Conservation (phyloP, 2,113 vertebrate genomes). For the Grantiella picta region DNA sequence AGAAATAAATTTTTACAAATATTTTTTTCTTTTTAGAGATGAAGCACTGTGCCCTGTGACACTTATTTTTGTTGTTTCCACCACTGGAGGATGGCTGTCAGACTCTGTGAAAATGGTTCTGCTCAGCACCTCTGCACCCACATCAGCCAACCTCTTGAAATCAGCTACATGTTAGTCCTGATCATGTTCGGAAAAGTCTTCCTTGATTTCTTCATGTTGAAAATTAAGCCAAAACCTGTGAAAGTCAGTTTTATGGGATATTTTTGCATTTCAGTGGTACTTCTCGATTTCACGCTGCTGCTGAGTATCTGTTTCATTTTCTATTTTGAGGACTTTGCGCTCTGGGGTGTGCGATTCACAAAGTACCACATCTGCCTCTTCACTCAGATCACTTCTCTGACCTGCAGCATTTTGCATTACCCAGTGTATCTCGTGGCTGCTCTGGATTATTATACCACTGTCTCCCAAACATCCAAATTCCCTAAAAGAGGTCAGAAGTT, state of each 20-base stretch:
- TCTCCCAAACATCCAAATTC: slow-evolving; percentile 25
- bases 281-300: slow-evolving; percentile 73
- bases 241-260: slow-evolving; percentile 74
- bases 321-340: slow-evolving; percentile 57
- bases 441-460: slow-evolving; percentile 73
- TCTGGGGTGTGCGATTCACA: slow-evolving; percentile 75
- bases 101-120: slow-evolving; percentile 46
- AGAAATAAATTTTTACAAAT: not conserved
- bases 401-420: slow-evolving; percentile 72
- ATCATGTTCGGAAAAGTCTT: slow-evolving; percentile 76
- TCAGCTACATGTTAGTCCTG: slow-evolving; percentile 67
- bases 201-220: slow-evolving; percentile 74
- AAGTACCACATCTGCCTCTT: slow-evolving; percentile 81
- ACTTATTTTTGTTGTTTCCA: not conserved
- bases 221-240: slow-evolving; percentile 56
- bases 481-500: slow-evolving; percentile 5
- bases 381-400: slow-evolving; percentile 75
- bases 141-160: slow-evolving; percentile 1
- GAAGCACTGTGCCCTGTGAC: not conserved
- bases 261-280: slow-evolving; percentile 79
- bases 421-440: slow-evolving; percentile 68
- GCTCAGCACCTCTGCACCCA: not conserved
- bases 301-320: slow-evolving; percentile 59
- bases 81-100: slow-evolving; percentile 41
- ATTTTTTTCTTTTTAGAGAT: slow-evolving; percentile 34